Evolutionary conservation across 2,888 invertebrate species (phyloP).

Genomic region (Sclerodermus sp.): DNA sequence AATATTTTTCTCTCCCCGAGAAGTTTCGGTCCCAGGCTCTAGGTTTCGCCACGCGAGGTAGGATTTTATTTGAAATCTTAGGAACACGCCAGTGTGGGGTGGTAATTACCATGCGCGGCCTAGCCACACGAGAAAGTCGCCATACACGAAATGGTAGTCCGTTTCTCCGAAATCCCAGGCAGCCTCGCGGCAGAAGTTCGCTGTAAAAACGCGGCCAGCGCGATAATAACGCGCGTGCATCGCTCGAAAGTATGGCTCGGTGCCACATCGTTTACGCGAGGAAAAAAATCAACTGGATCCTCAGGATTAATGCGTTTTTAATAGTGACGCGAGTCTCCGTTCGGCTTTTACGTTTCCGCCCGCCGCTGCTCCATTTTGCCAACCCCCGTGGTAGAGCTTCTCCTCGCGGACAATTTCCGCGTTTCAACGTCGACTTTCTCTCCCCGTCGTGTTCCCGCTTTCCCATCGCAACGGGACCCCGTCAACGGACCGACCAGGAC

Average conservation of each 20-base stretch:
- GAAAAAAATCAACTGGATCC: slow-evolving; percentile 19
- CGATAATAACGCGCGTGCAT: slow-evolving; percentile 18
- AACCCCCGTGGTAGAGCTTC: too few species aligned
- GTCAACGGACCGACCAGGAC: too few species aligned
- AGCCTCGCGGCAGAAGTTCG: neutral
- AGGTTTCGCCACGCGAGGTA: too few species aligned
- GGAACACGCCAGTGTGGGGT: too few species aligned
- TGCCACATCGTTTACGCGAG: neutral
- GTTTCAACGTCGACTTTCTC: slow-evolving; percentile 3
- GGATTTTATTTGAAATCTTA: too few species aligned
- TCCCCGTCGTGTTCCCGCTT: neutral
- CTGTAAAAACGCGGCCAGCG: too few species aligned
- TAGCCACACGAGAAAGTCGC: neutral
- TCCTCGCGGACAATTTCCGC: neutral
- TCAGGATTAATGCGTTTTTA: slow-evolving; percentile 51
- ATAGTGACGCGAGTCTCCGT: slow-evolving; percentile 36
- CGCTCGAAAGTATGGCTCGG: neutral
- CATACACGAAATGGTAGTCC: neutral
- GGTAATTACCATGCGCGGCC: neutral
- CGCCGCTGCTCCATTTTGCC: neutral
- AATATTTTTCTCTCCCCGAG: too few species aligned
- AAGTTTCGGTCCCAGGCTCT: too few species aligned
- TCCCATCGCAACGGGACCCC: too few species aligned
- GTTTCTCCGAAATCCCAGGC: neutral
- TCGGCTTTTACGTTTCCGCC: neutral